Evolutionary conservation across 2,888 invertebrate species (phyloP).

Genomic region (Campopleginae sp.): DNA sequence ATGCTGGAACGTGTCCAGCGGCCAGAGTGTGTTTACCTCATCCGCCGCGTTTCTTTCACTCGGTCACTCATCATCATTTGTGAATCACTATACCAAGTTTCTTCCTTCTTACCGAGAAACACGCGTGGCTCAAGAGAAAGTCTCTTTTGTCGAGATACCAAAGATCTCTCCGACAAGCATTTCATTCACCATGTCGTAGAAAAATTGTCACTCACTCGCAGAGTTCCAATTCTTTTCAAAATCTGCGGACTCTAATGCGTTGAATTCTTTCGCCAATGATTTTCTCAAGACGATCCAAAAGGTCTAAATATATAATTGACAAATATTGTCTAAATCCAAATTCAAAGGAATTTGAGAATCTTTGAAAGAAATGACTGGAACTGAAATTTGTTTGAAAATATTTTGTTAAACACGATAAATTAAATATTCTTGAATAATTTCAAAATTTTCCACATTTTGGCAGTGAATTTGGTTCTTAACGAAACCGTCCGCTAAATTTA

Average conservation of each 20-base stretch:
- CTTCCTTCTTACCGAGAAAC: slow-evolving; percentile 47
- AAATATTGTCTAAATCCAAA: background rate
- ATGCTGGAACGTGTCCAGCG: slow-evolving; percentile 21
- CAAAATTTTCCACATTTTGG: too few species aligned
- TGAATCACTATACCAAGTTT: slow-evolving; percentile 48
- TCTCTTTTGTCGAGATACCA: slow-evolving; percentile 58
- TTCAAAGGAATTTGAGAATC: too few species aligned
- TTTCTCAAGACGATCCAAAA: background rate
- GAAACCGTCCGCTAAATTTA: too few species aligned
- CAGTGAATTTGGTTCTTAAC: too few species aligned
- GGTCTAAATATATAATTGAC: background rate
- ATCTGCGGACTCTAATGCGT: background rate
- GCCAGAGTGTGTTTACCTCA: slow-evolving; percentile 14
- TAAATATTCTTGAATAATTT: too few species aligned
- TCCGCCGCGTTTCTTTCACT: slow-evolving; percentile 17
- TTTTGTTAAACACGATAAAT: too few species aligned
- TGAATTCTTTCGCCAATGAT: background rate
- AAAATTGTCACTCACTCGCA: slow-evolving; percentile 8
- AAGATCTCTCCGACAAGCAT: slow-evolving; percentile 50
- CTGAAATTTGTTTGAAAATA: too few species aligned
- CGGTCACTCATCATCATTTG: slow-evolving; percentile 43
- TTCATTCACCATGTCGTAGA: slow-evolving; percentile 35
- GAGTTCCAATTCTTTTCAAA: background rate
- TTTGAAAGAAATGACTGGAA: too few species aligned
- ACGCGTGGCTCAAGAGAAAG: slow-evolving; percentile 51